Percentiles rank a stretch among this genome's conserved stretches.
Conservation (phyloP, 2,888 invertebrate species). For the Nymphalis c-album region DNA sequence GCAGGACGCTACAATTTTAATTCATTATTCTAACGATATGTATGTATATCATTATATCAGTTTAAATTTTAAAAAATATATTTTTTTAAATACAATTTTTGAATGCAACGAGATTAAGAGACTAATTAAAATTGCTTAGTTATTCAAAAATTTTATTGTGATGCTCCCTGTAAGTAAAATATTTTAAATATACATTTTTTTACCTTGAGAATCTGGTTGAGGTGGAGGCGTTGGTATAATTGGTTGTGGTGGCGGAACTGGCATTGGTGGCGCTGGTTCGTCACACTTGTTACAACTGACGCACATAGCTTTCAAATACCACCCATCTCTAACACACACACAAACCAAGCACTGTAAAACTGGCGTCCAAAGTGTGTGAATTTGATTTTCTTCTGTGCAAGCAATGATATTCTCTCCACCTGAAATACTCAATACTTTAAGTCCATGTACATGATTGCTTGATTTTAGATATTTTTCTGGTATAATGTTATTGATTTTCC, state of each 20-base stretch:
- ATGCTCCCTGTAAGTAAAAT: background rate
- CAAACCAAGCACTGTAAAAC: constrained; percentile 58
- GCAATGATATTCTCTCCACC: constrained; percentile 47
- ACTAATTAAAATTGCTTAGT: too few species aligned
- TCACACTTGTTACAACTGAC: constrained; percentile 42
- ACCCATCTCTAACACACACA: constrained; percentile 53
- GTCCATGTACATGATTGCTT: too few species aligned
- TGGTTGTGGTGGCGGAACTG: constrained; percentile 27
- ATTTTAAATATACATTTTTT: background rate
- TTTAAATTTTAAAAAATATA: too few species aligned
- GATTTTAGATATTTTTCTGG: background rate
- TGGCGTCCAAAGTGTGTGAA: constrained; percentile 53
- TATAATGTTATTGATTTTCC: background rate
- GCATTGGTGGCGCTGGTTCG: constrained; percentile 21
- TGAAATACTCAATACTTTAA: constrained; percentile 36
- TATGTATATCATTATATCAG: background rate
- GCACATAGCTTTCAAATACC: constrained; percentile 54
- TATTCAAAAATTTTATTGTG: too few species aligned
- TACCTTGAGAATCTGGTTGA: constrained; percentile 42
- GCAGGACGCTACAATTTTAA: constrained; percentile 49
- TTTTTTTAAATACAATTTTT: too few species aligned
- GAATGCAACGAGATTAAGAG: too few species aligned
- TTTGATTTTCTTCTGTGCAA: constrained; percentile 55
- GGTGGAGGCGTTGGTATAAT: constrained; percentile 28
- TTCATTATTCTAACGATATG: background rate